Evolutionary conservation across 2,797 vertebrate species (phyloP), one percentile per base, ranked within the genome.

Genomic region (Otus scops): DNA sequence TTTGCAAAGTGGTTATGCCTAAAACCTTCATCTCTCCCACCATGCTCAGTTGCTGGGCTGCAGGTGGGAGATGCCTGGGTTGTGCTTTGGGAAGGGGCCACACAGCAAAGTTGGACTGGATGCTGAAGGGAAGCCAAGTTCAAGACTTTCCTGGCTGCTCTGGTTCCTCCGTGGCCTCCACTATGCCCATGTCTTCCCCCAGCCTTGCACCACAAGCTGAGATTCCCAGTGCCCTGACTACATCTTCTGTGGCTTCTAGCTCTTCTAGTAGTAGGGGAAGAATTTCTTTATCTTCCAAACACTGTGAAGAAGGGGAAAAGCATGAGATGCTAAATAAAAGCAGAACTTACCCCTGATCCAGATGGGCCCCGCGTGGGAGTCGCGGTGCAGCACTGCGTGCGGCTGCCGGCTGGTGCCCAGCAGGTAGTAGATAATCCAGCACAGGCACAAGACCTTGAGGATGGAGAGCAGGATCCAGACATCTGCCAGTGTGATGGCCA

Each of bases 391-490:
- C 50, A 98, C 84, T 0, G 97, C 96, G 0, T 98, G 97, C 0
- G 98, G 98, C 92, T 90, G 98, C 34, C 59, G 98, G 16, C 98
- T 80, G 85, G 98, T 98, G 95, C 98, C 97, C 30, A 98, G 85
- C 69, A 98, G 80, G 68, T 98, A 99, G 97, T 98, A 99, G 70
- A 98, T 56, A 71, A 99, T 98, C 99, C 99, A 99, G 56, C 91
- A 81, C 54, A 99, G 32, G 11, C 98, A 97, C 70, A 98, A 28
- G 16, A 86, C 94, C 98, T 99, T 98, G 79, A 99, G 98, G 43
- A 98, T 68, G 68, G 98, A 97, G 36, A 99, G 64, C 82, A 98
- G 98, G 89, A 98, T 88, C 97, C 98, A 97, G 10, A 98, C 98
- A 0, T 99, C 98, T 1, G 96, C 97, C 89, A 98, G 92, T 0